These are phyloP conservation scores for Gonocerus acuteangulatus DNA, from an alignment of 2,888 invertebrate species.

Conservation along the genomic window DNA sequence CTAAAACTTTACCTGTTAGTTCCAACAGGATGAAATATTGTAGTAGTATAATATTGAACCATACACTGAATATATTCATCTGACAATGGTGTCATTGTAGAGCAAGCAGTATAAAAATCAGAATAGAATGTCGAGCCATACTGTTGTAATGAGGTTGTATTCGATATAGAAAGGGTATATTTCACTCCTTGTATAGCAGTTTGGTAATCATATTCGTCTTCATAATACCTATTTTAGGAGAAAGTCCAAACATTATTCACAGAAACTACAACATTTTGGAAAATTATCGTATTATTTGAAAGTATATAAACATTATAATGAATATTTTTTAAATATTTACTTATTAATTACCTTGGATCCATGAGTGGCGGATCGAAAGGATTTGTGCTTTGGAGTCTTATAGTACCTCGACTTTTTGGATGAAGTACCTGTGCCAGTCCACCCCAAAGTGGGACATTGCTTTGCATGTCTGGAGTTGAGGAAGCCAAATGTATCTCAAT, in stretches of 20 bases:
- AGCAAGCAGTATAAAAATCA: constrained; percentile 35
- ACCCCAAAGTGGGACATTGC: constrained; percentile 14
- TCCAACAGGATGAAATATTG: constrained; percentile 37
- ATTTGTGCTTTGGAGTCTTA: constrained; percentile 16
- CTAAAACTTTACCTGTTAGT: constrained; percentile 37
- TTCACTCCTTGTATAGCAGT: constrained; percentile 40
- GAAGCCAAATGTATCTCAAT: constrained; percentile 26
- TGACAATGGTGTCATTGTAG: constrained; percentile 30
- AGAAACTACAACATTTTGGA: no score
- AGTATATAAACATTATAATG: no score
- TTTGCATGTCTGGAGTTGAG: constrained; percentile 16
- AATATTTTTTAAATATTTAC: no score
- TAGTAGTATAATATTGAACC: constrained; percentile 54
- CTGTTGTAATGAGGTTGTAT: constrained; percentile 36
- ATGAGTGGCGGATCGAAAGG: constrained; percentile 46
- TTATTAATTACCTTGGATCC: constrained; percentile 46
- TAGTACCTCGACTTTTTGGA: constrained; percentile 24
- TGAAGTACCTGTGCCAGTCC: constrained; percentile 15
- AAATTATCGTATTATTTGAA: no score
- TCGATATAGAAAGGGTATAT: constrained; percentile 37
- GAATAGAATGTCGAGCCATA: constrained; percentile 35
- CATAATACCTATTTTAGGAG: background rate
- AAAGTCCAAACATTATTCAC: background rate
- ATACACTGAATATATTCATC: constrained; percentile 46
- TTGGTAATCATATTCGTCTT: constrained; percentile 42